These are phyloP conservation scores for Micromussa lordhowensis DNA, from an alignment of 92 coral and sea anemone species.

Conservation along the genomic window DNA sequence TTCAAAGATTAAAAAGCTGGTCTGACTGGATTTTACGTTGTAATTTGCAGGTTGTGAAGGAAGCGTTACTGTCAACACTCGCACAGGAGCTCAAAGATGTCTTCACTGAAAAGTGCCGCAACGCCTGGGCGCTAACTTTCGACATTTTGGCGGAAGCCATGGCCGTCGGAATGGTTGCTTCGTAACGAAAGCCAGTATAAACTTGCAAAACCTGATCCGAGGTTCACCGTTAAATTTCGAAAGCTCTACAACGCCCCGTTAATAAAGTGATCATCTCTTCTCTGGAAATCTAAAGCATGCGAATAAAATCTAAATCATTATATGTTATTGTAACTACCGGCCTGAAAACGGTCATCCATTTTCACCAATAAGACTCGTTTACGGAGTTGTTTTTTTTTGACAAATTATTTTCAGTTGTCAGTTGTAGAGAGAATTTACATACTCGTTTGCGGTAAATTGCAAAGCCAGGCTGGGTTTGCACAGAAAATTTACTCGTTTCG, in stretches of 20 bases:
- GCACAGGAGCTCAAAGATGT: constrained; percentile 68
- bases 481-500: background rate
- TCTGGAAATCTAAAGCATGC: too few relatives aligned
- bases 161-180: constrained; percentile 52
- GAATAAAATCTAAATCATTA: too few relatives aligned
- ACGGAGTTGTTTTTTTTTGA: too few relatives aligned
- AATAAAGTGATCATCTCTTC: too few relatives aligned
- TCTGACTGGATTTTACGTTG: background rate
- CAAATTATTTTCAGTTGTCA: too few relatives aligned
- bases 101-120: constrained; percentile 68
- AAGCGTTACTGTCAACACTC: constrained; percentile 65
- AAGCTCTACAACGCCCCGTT: background rate
- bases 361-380: too few relatives aligned
- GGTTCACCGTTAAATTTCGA: background rate
- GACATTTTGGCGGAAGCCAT: constrained; percentile 59
- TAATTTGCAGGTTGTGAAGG: constrained; percentile 59
- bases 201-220: background rate
- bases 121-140: constrained; percentile 72
- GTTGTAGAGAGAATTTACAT: background rate
- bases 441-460: too few relatives aligned
- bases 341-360: too few relatives aligned
- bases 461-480: too few relatives aligned
- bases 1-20: background rate
- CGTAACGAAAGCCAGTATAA: background rate
- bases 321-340: too few relatives aligned